phyloP scores from a whole-genome alignment of 2,888 invertebrate species.

The Spodoptera littoralis region DNA sequence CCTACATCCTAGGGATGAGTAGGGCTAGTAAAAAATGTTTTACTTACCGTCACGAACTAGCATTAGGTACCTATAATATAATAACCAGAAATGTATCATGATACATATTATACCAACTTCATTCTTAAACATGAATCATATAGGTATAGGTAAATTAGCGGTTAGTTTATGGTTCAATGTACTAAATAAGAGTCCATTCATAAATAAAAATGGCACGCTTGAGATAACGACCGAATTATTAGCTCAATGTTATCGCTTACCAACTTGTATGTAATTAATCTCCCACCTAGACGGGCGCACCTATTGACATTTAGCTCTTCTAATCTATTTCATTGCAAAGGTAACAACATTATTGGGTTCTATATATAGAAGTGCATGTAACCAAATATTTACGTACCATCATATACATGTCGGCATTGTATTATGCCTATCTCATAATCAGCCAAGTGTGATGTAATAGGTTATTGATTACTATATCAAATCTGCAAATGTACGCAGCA shows the following conservation, averaged over 20 bases:
- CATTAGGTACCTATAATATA: too few species aligned
- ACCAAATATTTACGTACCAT: too few species aligned
- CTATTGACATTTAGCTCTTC: slow-evolving; percentile 2
- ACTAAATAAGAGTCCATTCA: not conserved
- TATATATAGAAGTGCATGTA: slow-evolving; percentile 8
- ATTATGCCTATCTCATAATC: too few species aligned
- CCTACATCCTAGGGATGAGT: too few species aligned
- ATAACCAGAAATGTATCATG: too few species aligned
- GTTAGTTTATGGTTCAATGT: not conserved
- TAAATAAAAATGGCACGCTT: slow-evolving; percentile 36
- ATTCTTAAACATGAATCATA: not conserved
- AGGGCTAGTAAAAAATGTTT: too few species aligned
- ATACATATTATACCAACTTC: too few species aligned
- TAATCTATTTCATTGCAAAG: not conserved
- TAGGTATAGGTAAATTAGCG: not conserved
- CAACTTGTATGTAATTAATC: slow-evolving; percentile 4
- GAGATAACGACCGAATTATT: slow-evolving; percentile 17
- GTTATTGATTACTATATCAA: not conserved
- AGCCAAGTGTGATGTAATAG: slow-evolving; percentile 25
- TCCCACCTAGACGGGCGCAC: slow-evolving; percentile 1
- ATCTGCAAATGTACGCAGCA: slow-evolving; percentile 11
- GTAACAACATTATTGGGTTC: not conserved
- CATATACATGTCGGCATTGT: too few species aligned
- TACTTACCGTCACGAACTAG: too few species aligned
- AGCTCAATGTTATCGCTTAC: slow-evolving; percentile 5